Base-by-base conservation (phyloP, 53 echinoderm and acorn worm species). In the Hippasteria phrygiana region DNA sequence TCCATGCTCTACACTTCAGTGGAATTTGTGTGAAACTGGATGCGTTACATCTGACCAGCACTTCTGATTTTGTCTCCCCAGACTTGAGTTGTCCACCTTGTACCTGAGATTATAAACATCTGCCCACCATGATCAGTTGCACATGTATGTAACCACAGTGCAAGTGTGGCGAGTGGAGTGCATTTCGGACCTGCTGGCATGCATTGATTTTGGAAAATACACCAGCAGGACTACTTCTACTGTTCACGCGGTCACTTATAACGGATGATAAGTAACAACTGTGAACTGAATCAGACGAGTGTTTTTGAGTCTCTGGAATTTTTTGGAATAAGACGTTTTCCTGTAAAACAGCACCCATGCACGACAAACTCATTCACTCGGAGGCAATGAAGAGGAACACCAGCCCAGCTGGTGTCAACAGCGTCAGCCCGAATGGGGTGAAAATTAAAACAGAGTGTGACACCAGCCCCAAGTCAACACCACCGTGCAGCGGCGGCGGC, bases 381-480 rank as follows among this genome's bases (percentile, higher is more conserved):
- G 80, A 75, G 51, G 88, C 75, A 85, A 92, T 90, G 88, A 90
- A 83, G 91, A 95, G 93, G 80, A 95, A 90, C 77, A 87, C 87
- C n/a, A 94, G 92, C 73, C 89, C 93, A 39, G 54, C 59, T 24
- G 55, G 55, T 89, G 55, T 92, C 92, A 53, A 43, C 90, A 71
- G 78, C 76, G 45, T 69, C 85, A 89, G 83, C 73, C 90, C 95
- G 40, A 78, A 64, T 47, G 90, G 80, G 81, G 74, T 87, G 62
- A 89, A 93, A 80, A 89, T 93, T 48, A 93, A 89, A 77, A 93
- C 89, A 35, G 93, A 89, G 62, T 56, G 90, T 18, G 90, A 87
- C 74, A 62, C 79, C 32, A 90, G 90, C 55, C 88, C 77, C 64
- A 69, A 65, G 88, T 77, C 88, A 65, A 76, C 88, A 66, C 75